Evolutionary conservation across 2,113 vertebrate species (phyloP), one percentile per base, ranked within the genome.

Genomic region (Odocoileus hemionus): DNA sequence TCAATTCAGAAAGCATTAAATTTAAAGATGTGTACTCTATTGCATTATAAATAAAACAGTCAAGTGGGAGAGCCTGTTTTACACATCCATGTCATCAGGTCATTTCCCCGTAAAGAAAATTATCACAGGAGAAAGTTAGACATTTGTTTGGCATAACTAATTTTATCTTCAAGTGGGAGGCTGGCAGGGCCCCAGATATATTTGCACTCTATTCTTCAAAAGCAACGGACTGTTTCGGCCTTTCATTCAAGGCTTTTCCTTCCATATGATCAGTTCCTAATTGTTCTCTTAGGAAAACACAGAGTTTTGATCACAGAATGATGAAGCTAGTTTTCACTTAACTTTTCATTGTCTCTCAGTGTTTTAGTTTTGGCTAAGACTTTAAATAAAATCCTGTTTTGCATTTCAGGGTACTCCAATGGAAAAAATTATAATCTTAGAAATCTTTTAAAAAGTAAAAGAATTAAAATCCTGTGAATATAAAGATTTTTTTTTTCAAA

Each of bases 301-400:
- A 52, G 83, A 95, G 92, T 96, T 86, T n/a, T 97, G 96, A 95
- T 95, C 76, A 97, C 78, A 96, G 88, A 96, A 94, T 92, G 45
- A 61, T 98, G 89, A 97, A 97, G 79, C 84, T 91, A 50, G 96
- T 97, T 98, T 98, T 98, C 94, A 98, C 97, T 98, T 67, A 88
- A 58, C 1, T 30, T 86, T 87, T 82, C 17, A 86, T 36, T 87
- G 43, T 82, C 43, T 84, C 55, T 47, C 47, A 67, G 30, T 23
- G 23, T 87, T 86, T 70, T n/a, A 87, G 15, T 57, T 86, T 11
- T 52, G 16, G 26, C 25, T 67, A 64, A 52, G 23, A 58, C 55
- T 88, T 89, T 78, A 93, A 94, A 93, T 60, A 3, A 13, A 95
- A 87, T 91, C 5, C 79, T 98, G 98, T 96, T 92, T 97, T 94